Percentiles rank a stretch among this genome's conserved stretches.
Conservation (phyloP, 2,113 vertebrate genomes). For the Laterallus jamaicensis region DNA sequence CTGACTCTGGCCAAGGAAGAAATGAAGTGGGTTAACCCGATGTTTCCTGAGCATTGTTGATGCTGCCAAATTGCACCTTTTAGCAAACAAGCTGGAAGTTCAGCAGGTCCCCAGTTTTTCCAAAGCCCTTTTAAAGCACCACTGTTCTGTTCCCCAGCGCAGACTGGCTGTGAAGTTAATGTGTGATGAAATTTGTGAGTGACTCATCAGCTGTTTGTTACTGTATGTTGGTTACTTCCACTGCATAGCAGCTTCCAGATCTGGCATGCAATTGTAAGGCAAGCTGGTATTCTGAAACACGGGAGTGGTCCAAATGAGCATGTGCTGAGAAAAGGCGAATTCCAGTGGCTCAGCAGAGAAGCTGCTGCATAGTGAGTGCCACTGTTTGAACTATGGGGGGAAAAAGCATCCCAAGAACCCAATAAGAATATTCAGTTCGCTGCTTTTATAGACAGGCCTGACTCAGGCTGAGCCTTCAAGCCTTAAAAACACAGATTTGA, state of each 20-base stretch:
- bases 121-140: neutral
- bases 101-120: neutral
- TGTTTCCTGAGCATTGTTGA: neutral
- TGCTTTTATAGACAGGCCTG: neutral
- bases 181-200: neutral
- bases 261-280: slow-evolving; percentile 7
- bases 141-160: neutral
- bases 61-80: neutral
- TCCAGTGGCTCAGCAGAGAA: neutral
- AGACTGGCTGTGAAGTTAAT: neutral
- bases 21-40: neutral
- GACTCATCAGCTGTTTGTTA: slow-evolving; percentile 22
- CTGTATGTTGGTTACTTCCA: neutral
- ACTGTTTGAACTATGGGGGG: slow-evolving; percentile 18
- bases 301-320: neutral
- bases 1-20: neutral
- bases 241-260: neutral
- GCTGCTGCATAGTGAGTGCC: neutral
- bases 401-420: slow-evolving; percentile 6
- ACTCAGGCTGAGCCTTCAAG: neutral
- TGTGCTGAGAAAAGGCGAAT: slow-evolving; percentile 12
- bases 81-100: neutral
- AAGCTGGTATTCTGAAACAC: slow-evolving; percentile 30
- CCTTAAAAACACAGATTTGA: slow-evolving; percentile 1
- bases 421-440: slow-evolving; percentile 41